Base-by-base conservation (phyloP, 2,888 invertebrate genomes). In the Acanthosepion pharaonis region DNA sequence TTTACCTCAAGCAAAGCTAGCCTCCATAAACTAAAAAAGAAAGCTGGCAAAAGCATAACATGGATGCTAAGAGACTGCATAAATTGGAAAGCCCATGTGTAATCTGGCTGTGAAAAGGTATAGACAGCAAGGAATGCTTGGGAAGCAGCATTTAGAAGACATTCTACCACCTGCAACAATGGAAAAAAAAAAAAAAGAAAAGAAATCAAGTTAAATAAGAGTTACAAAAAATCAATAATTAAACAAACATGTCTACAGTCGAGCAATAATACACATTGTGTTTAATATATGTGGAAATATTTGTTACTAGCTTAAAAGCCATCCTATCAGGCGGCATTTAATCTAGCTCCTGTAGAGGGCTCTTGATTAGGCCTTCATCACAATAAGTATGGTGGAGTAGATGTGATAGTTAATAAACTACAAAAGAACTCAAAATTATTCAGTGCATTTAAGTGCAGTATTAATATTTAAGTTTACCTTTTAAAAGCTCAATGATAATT, bases 1-100 rank as follows among this genome's bases (percentile, higher is more conserved):
- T n/a, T 78, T 78, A 78, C 78, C 78, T 78, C 78, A 78, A 78
- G n/a, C n/a, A n/a, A 28, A n/a, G n/a, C 78, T n/a, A 78, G 78
- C 78, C 78, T 28, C 78, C 78, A 78, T 18, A 78, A 28, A n/a
- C 78, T 78, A 78, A 78, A 78, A n/a, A 78, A 78, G 28, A 78
- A 78, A n/a, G 78, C 78, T 9, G 78, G 78, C n/a, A 78, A n/a
- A 28, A 78, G n/a, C 9, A n/a, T n/a, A 78, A 78, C n/a, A 78
- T 78, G 78, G 78, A 78, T 28, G 28, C 78, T 78, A n/a, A 78
- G n/a, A 9, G 78, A 6, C 8, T 78, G 78, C 78, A 78, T 78
- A n/a, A 78, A 78, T n/a, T 78, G 28, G 28, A 78, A 78, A 28
- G 78, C 78, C 78, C 78, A 78, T 6, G 78, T 78, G 78, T 78